Evolutionary conservation across 2,797 vertebrate genomes (phyloP).

Genomic region (Chelon labrosus): DNA sequence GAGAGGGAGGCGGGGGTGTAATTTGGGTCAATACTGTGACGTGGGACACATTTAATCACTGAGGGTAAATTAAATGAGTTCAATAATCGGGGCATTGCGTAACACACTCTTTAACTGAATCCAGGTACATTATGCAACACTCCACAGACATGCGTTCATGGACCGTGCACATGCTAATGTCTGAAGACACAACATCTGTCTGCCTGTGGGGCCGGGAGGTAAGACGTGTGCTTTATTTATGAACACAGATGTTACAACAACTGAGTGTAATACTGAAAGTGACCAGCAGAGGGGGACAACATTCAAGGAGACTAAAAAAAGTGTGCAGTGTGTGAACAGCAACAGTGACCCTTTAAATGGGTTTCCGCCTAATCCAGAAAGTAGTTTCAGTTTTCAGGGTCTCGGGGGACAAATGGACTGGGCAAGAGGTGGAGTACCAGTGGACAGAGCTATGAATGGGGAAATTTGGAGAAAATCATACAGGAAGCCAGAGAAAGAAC

Average conservation of each 20-base stretch:
- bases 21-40: conserved; percentile 69
- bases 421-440: no score
- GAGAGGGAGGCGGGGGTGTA: conserved; percentile 19
- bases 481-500: no score
- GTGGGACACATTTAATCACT: conserved; percentile 73
- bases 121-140: conserved; percentile 64
- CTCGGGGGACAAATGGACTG: no score
- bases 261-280: neutral
- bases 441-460: no score
- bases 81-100: conserved; percentile 69
- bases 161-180: conserved; percentile 7
- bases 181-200: conserved; percentile 55
- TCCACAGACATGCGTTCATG: conserved; percentile 12
- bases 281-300: conserved; percentile 39
- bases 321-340: no score
- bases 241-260: neutral
- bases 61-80: conserved; percentile 66
- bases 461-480: no score
- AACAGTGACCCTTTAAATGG: no score
- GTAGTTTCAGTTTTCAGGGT: no score
- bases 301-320: neutral
- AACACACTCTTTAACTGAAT: conserved; percentile 72
- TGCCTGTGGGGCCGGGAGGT: conserved; percentile 23
- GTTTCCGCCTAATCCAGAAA: no score
- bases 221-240: neutral